phyloP scores from a whole-genome alignment of 2,888 invertebrate species.

The Athalia circularis region DNA sequence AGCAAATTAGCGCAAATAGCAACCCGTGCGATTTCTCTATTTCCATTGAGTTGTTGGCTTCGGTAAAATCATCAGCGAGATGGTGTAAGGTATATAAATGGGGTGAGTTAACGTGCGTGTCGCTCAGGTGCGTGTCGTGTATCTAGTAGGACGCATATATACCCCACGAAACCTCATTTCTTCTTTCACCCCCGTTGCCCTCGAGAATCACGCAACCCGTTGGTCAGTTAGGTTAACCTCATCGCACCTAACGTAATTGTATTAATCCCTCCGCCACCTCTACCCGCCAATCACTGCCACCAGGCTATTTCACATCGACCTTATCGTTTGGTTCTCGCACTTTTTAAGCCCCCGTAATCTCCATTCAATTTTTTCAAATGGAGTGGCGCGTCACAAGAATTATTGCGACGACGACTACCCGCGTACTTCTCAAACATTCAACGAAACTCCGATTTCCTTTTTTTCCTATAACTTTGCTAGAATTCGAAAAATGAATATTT shows the following conservation, averaged over 20 bases:
- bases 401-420: too few species aligned
- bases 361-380: too few species aligned
- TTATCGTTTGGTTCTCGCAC: neutral
- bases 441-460: too few species aligned
- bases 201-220: constrained; percentile 65
- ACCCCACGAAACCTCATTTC: constrained; percentile 26
- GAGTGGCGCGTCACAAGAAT: too few species aligned
- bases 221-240: constrained; percentile 65
- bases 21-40: neutral
- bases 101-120: constrained; percentile 30
- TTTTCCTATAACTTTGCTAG: too few species aligned
- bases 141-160: constrained; percentile 26
- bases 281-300: constrained; percentile 25
- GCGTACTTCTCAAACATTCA: too few species aligned
- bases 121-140: constrained; percentile 32
- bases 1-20: neutral
- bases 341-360: neutral
- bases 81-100: neutral
- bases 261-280: constrained; percentile 56
- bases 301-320: neutral
- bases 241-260: constrained; percentile 63
- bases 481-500: too few species aligned
- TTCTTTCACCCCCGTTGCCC: constrained; percentile 5
- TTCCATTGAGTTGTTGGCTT: constrained; percentile 20
- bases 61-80: neutral